These are phyloP conservation scores for Mythimna ferrago DNA, from an alignment of 2,888 invertebrate genomes.

Conservation along the genomic window DNA sequence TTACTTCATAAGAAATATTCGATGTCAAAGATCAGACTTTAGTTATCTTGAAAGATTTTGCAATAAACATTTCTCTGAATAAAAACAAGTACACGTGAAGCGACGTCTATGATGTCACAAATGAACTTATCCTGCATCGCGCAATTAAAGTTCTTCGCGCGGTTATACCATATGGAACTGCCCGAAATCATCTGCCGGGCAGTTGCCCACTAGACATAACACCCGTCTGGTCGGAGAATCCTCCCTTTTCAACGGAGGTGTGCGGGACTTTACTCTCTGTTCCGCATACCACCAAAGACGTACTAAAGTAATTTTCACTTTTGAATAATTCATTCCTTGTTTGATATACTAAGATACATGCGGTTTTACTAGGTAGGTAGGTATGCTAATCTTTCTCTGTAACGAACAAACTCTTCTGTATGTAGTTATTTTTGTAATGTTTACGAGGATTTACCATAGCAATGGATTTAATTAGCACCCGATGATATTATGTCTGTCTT, in stretches of 20 bases:
- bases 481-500: constrained; percentile 20
- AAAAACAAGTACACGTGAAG: neutral
- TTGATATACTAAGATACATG: no score
- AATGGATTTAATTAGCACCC: constrained; percentile 1
- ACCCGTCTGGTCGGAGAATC: no score
- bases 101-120: no score
- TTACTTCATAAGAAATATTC: constrained; percentile 1
- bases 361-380: neutral
- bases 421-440: constrained; percentile 8
- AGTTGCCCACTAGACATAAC: no score
- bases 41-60: neutral
- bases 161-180: no score
- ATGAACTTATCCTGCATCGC: no score
- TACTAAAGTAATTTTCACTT: neutral
- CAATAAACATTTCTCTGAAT: neutral
- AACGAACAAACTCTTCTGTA: neutral
- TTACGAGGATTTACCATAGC: neutral
- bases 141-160: no score
- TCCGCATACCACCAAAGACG: no score
- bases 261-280: no score
- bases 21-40: constrained; percentile 23
- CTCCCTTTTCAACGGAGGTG: no score
- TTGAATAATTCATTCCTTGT: neutral
- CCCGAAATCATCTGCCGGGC: no score
- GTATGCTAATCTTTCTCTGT: neutral